Percentiles rank a stretch among this genome's conserved stretches.
These are phyloP conservation scores for Sceloporus undulatus DNA, from an alignment of 2,113 vertebrate species.

Conservation along the genomic window DNA sequence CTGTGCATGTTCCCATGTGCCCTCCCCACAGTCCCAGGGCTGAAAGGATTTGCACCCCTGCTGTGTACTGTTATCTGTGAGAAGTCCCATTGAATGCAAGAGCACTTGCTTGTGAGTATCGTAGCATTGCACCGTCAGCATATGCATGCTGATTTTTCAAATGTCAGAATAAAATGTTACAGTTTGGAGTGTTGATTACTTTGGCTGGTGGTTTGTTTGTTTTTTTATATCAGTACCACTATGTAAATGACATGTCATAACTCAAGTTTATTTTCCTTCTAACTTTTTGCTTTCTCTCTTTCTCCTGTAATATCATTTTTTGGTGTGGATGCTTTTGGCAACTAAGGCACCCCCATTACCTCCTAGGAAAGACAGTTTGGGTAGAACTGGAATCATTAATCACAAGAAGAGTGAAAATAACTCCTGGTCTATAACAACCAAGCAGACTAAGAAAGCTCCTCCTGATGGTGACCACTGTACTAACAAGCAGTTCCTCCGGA, in stretches of 20 bases:
- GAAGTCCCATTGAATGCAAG: neutral
- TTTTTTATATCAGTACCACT: conserved; percentile 41
- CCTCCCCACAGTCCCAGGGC: no score
- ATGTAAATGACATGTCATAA: conserved; percentile 47
- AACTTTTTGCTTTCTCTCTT: conserved; percentile 80
- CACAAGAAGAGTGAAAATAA: conserved; percentile 61
- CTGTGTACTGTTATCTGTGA: neutral
- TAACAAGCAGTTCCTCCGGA: conserved; percentile 74
- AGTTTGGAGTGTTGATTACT: conserved; percentile 8
- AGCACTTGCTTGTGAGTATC: neutral
- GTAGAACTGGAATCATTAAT: conserved; percentile 73
- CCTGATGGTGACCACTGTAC: conserved; percentile 54
- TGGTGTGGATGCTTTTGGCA: conserved; percentile 80
- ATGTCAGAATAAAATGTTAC: conserved; percentile 4
- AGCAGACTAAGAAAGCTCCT: conserved; percentile 49
- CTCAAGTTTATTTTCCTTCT: conserved; percentile 68
- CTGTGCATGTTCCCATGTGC: no score
- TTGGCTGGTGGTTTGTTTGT: neutral
- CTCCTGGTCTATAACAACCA: conserved; percentile 63
- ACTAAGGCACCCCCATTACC: conserved; percentile 85
- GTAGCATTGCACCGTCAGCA: neutral
- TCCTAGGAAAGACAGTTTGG: conserved; percentile 88
- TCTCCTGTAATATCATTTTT: conserved; percentile 78
- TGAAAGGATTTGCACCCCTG: neutral
- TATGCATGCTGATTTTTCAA: conserved; percentile 28